phyloP scores from a whole-genome alignment of 23 tunicate genomes.

The Botrylloides violaceus region DNA sequence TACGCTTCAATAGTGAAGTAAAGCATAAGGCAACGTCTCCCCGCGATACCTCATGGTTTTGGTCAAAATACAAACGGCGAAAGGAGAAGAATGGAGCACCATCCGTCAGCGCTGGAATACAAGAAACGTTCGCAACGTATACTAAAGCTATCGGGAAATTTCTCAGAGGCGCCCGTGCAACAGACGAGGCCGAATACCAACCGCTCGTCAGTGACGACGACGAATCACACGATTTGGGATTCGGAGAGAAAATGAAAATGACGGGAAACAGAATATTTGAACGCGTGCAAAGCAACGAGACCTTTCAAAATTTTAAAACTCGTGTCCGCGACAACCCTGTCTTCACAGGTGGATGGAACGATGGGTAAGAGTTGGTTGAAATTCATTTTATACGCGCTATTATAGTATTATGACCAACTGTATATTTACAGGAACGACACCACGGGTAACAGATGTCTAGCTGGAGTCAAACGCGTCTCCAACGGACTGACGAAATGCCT shows the following conservation, averaged over 20 bases:
- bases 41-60: neutral
- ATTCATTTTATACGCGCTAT: too few relatives aligned
- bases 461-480: neutral
- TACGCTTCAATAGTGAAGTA: neutral
- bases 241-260: slow-evolving; percentile 3
- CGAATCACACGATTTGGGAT: neutral
- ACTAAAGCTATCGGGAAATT: neutral
- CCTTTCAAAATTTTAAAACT: neutral
- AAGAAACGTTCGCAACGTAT: neutral
- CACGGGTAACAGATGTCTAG: neutral
- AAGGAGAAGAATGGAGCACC: neutral
- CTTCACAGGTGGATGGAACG: neutral
- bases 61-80: neutral
- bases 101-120: slow-evolving; percentile 8
- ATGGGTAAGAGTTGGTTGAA: neutral
- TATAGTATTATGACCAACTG: too few relatives aligned
- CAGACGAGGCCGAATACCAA: neutral
- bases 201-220: slow-evolving; percentile 1
- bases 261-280: neutral
- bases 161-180: neutral
- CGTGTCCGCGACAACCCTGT: neutral
- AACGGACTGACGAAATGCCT: neutral
- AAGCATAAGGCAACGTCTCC: neutral
- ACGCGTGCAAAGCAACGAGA: slow-evolving; percentile 8
- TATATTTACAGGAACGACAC: neutral